Percentiles rank a stretch among this genome's conserved stretches.
phyloP scores from a whole-genome alignment of 37 sponge, comb jelly and placozoan species.

The Amphimedon queenslandica region DNA sequence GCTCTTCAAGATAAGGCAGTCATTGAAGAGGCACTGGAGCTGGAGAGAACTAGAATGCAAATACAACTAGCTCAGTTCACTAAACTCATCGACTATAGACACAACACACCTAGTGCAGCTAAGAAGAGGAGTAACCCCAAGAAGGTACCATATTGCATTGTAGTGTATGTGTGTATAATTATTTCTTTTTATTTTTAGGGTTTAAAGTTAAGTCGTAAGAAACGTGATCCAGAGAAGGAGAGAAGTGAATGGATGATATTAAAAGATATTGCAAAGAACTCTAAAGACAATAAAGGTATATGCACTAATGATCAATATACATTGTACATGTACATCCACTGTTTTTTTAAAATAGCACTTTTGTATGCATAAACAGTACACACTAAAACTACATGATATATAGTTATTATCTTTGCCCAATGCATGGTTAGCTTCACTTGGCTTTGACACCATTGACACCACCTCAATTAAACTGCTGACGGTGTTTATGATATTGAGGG shows the following conservation, averaged over 20 bases:
- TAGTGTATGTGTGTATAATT: constrained; percentile 2
- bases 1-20: constrained; percentile 26
- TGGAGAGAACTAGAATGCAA: neutral
- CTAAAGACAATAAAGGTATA: neutral
- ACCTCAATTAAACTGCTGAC: too few species aligned
- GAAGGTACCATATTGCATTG: neutral
- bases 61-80: constrained; percentile 6
- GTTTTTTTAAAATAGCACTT: too few species aligned
- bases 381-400: too few species aligned
- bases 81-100: neutral
- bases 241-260: constrained; percentile 66
- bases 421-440: too few species aligned
- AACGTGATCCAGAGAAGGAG: constrained; percentile 54
- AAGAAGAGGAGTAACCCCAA: neutral
- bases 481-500: too few species aligned
- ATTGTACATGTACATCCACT: too few species aligned
- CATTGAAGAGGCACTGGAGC: constrained; percentile 5
- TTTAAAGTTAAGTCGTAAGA: constrained; percentile 36
- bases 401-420: neutral
- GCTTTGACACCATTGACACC: too few species aligned
- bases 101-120: neutral
- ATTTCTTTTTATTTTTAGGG: constrained; percentile 6
- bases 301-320: too few species aligned
- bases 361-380: too few species aligned
- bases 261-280: constrained; percentile 14